These are phyloP conservation scores for Artemia franciscana DNA, from an alignment of 1,140 invertebrate species.

Conservation along the genomic window DNA sequence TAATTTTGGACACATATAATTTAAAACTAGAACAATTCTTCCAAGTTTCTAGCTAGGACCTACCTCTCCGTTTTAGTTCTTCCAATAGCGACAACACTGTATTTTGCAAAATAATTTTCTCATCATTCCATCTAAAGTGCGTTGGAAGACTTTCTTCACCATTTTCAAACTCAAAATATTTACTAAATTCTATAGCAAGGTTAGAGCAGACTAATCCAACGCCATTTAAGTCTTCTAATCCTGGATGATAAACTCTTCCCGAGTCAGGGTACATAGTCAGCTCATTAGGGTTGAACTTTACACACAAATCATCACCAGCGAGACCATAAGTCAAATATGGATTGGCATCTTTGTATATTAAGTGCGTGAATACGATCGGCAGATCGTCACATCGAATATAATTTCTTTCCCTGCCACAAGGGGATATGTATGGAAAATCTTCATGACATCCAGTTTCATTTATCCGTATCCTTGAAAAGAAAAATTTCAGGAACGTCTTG, in stretches of 20 bases:
- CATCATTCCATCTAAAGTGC: slow-evolving; percentile 24
- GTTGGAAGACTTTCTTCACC: slow-evolving; percentile 28
- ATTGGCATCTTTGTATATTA: slow-evolving; percentile 23
- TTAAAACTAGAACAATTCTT: too few relatives aligned
- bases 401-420: slow-evolving; percentile 76
- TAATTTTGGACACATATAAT: too few relatives aligned
- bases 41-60: too few relatives aligned
- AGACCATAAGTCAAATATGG: slow-evolving; percentile 42
- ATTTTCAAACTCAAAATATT: slow-evolving; percentile 49
- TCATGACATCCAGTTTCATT: slow-evolving; percentile 57
- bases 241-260: slow-evolving; percentile 79
- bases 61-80: not conserved
- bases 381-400: slow-evolving; percentile 80
- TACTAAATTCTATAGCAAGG: slow-evolving; percentile 70
- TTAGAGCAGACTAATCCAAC: slow-evolving; percentile 67
- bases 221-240: slow-evolving; percentile 39
- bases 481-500: slow-evolving; percentile 81
- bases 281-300: slow-evolving; percentile 40
- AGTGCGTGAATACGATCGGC: slow-evolving; percentile 74
- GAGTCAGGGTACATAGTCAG: slow-evolving; percentile 59
- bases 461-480: slow-evolving; percentile 52
- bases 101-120: slow-evolving; percentile 8
- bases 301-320: slow-evolving; percentile 37
- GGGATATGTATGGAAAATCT: slow-evolving; percentile 74
- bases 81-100: not conserved